phyloP scores from a whole-genome alignment of 64 coral and sea anemone species.

The Trachythela sp. region DNA sequence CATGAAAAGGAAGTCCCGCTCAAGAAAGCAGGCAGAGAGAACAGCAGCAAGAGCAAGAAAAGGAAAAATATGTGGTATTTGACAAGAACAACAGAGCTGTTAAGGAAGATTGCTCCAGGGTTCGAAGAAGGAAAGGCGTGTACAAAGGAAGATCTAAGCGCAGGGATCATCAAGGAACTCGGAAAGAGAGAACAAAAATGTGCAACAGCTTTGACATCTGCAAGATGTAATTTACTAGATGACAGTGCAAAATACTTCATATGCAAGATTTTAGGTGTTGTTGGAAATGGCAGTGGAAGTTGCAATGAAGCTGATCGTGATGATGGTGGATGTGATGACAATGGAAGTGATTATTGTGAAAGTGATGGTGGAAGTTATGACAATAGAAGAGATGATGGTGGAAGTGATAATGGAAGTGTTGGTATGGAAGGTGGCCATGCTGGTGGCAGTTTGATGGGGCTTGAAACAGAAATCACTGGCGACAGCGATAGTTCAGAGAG shows the following conservation, averaged over 20 bases:
- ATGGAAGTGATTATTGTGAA: not conserved
- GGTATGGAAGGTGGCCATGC: no score
- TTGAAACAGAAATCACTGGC: no score
- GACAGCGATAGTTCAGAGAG: no score
- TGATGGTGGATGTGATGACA: slow-evolving; percentile 4
- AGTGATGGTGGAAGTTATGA: slow-evolving; percentile 8
- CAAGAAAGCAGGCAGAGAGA: slow-evolving; percentile 46
- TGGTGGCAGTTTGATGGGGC: no score
- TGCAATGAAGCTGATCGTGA: slow-evolving; percentile 5
- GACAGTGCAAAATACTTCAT: slow-evolving; percentile 24
- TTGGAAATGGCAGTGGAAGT: no score
- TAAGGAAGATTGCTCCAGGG: slow-evolving; percentile 37
- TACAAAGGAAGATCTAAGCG: slow-evolving; percentile 26
- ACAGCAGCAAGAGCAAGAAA: slow-evolving; percentile 7
- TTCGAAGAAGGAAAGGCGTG: slow-evolving; percentile 31
- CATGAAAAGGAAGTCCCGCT: slow-evolving; percentile 42
- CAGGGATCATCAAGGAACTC: slow-evolving; percentile 8
- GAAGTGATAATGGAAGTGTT: no score
- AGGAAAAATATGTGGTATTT: slow-evolving; percentile 1
- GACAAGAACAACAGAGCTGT: slow-evolving; percentile 25
- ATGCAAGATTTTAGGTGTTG: slow-evolving; percentile 21
- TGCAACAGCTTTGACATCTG: not conserved
- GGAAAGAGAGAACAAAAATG: slow-evolving; percentile 30
- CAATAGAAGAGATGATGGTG: no score
- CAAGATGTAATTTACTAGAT: slow-evolving; percentile 35